Evolutionary conservation across 2,797 vertebrate genomes (phyloP).

Genomic region (Neopelma chrysocephalum): DNA sequence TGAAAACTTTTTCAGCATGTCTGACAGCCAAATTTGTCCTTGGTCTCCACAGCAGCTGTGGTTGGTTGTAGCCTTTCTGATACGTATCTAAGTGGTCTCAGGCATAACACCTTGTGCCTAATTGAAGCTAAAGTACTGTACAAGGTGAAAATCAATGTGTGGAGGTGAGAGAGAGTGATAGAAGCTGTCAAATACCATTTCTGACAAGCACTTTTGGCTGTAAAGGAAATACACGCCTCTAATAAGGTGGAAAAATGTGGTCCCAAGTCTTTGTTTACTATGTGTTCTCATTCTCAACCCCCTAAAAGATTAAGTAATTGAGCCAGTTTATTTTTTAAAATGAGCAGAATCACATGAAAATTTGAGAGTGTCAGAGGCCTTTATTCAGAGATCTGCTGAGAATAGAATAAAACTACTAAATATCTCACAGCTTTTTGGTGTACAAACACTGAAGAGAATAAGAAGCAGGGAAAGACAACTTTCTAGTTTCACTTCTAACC

Average conservation of each 20-base stretch:
- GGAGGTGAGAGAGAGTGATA: conserved; percentile 21
- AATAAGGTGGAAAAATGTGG: not conserved
- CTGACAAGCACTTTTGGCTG: conserved; percentile 36
- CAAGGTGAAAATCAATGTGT: conserved; percentile 66
- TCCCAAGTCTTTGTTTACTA: not conserved
- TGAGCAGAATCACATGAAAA: not conserved
- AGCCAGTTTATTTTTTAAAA: not conserved
- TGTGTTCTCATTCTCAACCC: not conserved
- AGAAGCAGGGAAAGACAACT: not conserved
- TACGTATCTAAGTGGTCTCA: conserved; percentile 36
- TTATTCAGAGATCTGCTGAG: not conserved
- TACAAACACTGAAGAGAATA: not conserved
- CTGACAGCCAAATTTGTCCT: not conserved
- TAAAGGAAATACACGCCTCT: not conserved
- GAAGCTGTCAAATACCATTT: conserved; percentile 48
- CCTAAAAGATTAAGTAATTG: not conserved
- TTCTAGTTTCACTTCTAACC: conserved; percentile 1
- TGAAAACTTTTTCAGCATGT: not conserved
- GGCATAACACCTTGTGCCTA: conserved; percentile 52
- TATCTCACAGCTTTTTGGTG: not conserved
- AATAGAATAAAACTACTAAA: not conserved
- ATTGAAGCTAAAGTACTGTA: conserved; percentile 58
- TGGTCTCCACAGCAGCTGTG: not conserved
- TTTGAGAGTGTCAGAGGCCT: not conserved
- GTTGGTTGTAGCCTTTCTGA: not conserved